Evolutionary conservation across 2,797 vertebrate genomes (phyloP), one percentile per base, ranked within the genome.

Genomic region (Microctenopoma steveboyesi): DNA sequence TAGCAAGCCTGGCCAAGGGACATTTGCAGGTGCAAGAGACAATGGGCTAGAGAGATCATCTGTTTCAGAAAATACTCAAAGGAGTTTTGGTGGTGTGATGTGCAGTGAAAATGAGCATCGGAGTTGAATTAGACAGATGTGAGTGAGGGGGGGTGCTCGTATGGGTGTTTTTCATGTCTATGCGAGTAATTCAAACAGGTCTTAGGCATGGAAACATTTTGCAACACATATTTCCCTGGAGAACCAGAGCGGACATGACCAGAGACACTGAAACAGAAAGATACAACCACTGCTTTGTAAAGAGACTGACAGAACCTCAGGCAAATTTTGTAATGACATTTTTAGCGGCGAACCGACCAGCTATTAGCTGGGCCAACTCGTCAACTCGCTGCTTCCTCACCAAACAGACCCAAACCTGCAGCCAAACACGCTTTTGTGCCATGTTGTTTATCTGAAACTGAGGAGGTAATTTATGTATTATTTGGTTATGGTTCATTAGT

Each of bases 401-500:
- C 81, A 84, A 90, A 83, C 50, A 79, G 25, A 71, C 60, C 66
- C 13, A 33, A 73, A 81, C 55, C 59, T 3, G 4, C 61, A 69
- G 86, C 80, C 86, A 83, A 86, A 83, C 57, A 13, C 11, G 62
- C 54, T 61, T 71, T 61, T 51, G 56, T 78, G 79, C 81, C 82
- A 84, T 60, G 83, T 79, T 84, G 83, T 86, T 85, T 87, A 84
- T 86, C 83, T 86, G 57, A 85, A 88, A 82, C 83, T 57, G 82
- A 86, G 81, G 82, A 83, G 79, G 78, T 92, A 89, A 92, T 91
- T 91, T 91, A 90, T 89, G 89, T 89, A 89, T 91, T 91, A 92
- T 91, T 91, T 92, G 85, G 89, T 92, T 90, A 92, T 82, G 90
- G 88, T 91, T 92, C 90, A 92, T 92, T 94, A 93, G 90, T 82